Percentiles rank a stretch among this genome's conserved stretches.
Conservation (phyloP, 1,140 invertebrate genomes). For the Papilio dardanus region DNA sequence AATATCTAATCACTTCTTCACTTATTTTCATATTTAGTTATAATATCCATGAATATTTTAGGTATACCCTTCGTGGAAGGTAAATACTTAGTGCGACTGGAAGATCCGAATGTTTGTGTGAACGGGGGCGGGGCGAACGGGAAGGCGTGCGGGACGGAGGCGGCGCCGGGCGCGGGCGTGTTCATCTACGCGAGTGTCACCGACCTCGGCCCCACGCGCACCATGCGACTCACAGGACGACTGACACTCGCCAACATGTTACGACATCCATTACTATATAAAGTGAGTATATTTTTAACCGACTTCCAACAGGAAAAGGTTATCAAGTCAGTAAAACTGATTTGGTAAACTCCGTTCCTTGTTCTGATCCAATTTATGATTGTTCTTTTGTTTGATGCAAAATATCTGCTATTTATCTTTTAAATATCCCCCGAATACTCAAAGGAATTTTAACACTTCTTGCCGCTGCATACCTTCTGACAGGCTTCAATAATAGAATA, state of each 20-base stretch:
- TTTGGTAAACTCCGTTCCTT: too few species aligned
- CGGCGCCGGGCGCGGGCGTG: conserved; percentile 32
- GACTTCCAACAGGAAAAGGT: too few species aligned
- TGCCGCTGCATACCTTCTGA: too few species aligned
- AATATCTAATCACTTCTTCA: background rate
- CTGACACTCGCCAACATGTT: conserved; percentile 63
- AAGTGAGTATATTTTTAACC: too few species aligned
- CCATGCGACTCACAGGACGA: conserved; percentile 57
- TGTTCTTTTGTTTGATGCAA: too few species aligned
- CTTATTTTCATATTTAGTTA: background rate
- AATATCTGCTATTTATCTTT: too few species aligned
- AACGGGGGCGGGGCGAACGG: background rate
- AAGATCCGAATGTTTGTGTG: conserved; percentile 37
- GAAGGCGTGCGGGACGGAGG: background rate
- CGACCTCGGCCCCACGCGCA: conserved; percentile 47
- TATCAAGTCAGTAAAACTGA: too few species aligned
- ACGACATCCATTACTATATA: conserved; percentile 53
- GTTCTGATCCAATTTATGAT: too few species aligned
- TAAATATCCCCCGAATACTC: too few species aligned
- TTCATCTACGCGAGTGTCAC: conserved; percentile 51
- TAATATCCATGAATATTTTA: conserved; percentile 33
- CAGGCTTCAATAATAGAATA: too few species aligned
- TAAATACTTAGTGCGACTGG: conserved; percentile 47
- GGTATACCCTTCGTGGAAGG: conserved; percentile 57
- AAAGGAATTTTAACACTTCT: too few species aligned